These are phyloP conservation scores for Amphiprion ocellaris DNA, from an alignment of 2,113 vertebrate species.

Conservation along the genomic window DNA sequence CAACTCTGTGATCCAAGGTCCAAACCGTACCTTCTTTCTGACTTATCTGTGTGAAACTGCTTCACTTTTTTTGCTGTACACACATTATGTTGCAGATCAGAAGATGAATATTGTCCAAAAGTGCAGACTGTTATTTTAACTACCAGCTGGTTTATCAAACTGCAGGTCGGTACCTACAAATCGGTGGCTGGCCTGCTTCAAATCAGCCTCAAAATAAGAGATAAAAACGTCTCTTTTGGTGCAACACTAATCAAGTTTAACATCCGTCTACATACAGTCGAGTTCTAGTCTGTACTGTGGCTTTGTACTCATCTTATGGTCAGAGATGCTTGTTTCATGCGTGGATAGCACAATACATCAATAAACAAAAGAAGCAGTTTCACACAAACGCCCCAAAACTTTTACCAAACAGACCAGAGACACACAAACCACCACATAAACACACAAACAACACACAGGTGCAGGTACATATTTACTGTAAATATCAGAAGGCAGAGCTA, in stretches of 20 bases:
- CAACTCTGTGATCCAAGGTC: conserved; percentile 58
- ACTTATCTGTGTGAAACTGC: conserved; percentile 75
- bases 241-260: conserved; percentile 43
- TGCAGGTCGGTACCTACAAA: conserved; percentile 62
- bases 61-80: conserved; percentile 68
- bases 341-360: conserved; percentile 66
- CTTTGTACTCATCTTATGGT: conserved; percentile 59
- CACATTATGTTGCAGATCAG: conserved; percentile 56
- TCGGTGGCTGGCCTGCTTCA: conserved; percentile 56
- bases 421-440: neutral
- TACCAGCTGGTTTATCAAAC: conserved; percentile 52
- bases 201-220: conserved; percentile 46
- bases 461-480: conserved; percentile 68
- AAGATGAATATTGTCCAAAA: conserved; percentile 57
- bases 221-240: conserved; percentile 52
- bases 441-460: conserved; percentile 50
- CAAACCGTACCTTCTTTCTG: conserved; percentile 59
- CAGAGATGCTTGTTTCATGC: conserved; percentile 58
- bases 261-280: neutral
- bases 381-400: conserved; percentile 69
- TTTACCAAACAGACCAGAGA: conserved; percentile 44
- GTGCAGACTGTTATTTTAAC: conserved; percentile 47
- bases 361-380: conserved; percentile 64
- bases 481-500: conserved; percentile 66
- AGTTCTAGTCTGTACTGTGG: conserved; percentile 48